Percentiles rank a stretch among this genome's conserved stretches.
These are phyloP conservation scores for Drosophila pectinifera DNA, from an alignment of 1,140 invertebrate species.

Conservation along the genomic window DNA sequence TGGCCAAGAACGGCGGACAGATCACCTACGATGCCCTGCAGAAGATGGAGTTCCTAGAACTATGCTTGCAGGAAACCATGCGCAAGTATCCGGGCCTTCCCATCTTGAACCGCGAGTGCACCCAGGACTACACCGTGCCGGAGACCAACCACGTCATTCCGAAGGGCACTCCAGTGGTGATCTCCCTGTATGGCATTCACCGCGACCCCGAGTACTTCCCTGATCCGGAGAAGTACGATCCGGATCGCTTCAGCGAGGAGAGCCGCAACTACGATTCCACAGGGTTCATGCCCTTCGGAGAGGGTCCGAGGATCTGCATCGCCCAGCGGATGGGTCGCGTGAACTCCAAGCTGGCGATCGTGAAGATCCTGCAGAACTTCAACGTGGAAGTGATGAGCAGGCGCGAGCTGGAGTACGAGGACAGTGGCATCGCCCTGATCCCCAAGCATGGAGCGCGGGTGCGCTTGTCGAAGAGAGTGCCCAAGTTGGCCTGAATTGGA, in stretches of 20 bases:
- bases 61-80: constrained; percentile 86
- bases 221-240: constrained; percentile 88
- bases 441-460: constrained; percentile 69
- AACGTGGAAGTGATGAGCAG: constrained; percentile 64
- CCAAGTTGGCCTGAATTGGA: constrained; percentile 9
- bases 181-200: constrained; percentile 85
- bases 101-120: constrained; percentile 85
- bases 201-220: constrained; percentile 87
- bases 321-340: constrained; percentile 68
- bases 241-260: constrained; percentile 87
- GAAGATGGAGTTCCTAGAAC: constrained; percentile 87
- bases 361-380: constrained; percentile 68
- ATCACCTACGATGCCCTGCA: constrained; percentile 86
- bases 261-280: constrained; percentile 76
- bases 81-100: constrained; percentile 87
- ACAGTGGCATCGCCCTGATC: constrained; percentile 50
- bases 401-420: constrained; percentile 50
- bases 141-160: constrained; percentile 79
- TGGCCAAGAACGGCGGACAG: constrained; percentile 84
- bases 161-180: constrained; percentile 85
- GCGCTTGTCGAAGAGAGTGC: constrained; percentile 57
- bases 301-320: constrained; percentile 87
- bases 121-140: constrained; percentile 84
- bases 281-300: constrained; percentile 89
- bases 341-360: constrained; percentile 63